Evolutionary conservation across 2,113 vertebrate genomes (phyloP), one percentile per base, ranked within the genome.

Genomic region (Prinia subflava): DNA sequence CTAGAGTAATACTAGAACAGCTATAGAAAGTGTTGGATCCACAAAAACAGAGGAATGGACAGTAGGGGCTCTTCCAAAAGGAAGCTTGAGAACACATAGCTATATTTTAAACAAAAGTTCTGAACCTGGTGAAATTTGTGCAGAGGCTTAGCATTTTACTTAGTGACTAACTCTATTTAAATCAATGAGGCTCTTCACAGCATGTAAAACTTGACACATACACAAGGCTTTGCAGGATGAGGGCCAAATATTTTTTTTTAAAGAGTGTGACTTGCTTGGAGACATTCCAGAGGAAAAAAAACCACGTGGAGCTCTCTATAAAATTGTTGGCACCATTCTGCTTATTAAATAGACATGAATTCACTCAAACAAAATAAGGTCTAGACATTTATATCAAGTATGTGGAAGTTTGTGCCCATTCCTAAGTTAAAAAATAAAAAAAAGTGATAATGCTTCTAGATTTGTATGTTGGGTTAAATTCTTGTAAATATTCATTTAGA

Each of bases 211-310:
- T 82, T 87, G 74, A 89, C 93, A 94, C 49, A 84, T 52, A 55
- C 55, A 92, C 35, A 91, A 79, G 83, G 68, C 57, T 92, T 91
- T 82, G 49, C 70, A 87, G 87, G 84, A 79, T 79, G 77, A 89
- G 65, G 69, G 77, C 91, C 95, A 91, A 65, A 41, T 68, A 4
- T 5, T 8, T 55, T 91, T 69, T 90, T 74, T 50, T 10, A 39
- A 74, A 76, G 65, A 91, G 65, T 82, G 87, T 94, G 89, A 94
- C 89, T 94, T 91, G 56, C 49, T 87, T 95, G 95, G 87, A 95
- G 81, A 87, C 42, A 83, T 89, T 95, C 83, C 94, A 94, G 74
- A 79, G 41, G 50, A 3, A 64, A 65, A 59, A 60, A 39, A 74
- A 9, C n/a, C n/a, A 33, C 7, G 60, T 79, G 31, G 46, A 53